Conservation (phyloP, 2,888 invertebrate species). For the Hydriomena furcata region DNA sequence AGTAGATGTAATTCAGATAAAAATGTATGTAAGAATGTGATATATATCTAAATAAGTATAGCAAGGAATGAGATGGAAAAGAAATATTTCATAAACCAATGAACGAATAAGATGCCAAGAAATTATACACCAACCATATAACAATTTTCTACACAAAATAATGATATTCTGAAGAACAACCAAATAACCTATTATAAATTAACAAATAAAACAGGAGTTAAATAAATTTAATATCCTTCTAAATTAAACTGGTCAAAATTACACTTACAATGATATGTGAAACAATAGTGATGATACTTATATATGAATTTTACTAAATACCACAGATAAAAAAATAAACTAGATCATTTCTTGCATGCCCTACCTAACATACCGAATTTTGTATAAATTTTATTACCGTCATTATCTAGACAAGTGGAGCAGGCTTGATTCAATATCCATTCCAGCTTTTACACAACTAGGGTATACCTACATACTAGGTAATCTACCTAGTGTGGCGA, state of each 20-base stretch:
- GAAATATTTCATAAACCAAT: slow-evolving; percentile 16
- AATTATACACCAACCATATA: slow-evolving; percentile 8
- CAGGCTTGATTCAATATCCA: no score
- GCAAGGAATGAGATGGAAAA: slow-evolving; percentile 32
- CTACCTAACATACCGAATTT: no score
- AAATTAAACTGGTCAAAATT: slow-evolving; percentile 35
- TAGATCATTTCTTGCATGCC: no score
- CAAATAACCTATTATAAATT: slow-evolving; percentile 25
- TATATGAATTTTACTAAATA: slow-evolving; percentile 7
- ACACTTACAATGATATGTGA: slow-evolving; percentile 29
- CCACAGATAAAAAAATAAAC: no score
- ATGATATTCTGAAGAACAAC: slow-evolving; percentile 13
- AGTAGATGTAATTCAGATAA: slow-evolving; percentile 6
- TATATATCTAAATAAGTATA: slow-evolving; percentile 18
- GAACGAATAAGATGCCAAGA: slow-evolving; percentile 7
- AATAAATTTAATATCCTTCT: slow-evolving; percentile 36
- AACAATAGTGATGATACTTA: slow-evolving; percentile 10
- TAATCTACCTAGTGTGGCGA: no score
- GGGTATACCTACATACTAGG: no score
- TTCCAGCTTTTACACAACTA: no score
- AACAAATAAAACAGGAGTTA: slow-evolving; percentile 15
- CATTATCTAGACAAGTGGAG: no score
- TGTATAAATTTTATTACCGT: no score
- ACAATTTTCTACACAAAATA: slow-evolving; percentile 12
- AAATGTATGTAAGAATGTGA: background rate